Evolutionary conservation across 2,113 vertebrate genomes (phyloP).

Genomic region (Petrocephalus microphthalmus): DNA sequence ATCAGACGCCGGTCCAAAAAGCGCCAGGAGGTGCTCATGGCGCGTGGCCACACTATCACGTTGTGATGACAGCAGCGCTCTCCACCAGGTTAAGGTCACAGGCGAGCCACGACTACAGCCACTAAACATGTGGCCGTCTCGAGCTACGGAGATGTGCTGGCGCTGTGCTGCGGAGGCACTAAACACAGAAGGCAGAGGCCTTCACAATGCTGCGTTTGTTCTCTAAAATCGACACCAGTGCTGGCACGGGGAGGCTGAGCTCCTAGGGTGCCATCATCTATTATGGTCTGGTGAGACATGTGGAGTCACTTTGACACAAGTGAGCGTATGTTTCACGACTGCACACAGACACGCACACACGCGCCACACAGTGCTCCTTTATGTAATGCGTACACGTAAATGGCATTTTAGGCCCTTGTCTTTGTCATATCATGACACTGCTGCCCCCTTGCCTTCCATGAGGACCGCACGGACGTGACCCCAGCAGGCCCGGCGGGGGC

Average conservation of each 20-base stretch:
- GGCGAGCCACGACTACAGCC: not conserved
- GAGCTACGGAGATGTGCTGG: constrained; percentile 20
- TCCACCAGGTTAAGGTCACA: not conserved
- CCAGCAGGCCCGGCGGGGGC: constrained; percentile 52
- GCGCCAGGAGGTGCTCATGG: not conserved
- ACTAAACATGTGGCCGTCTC: constrained; percentile 11
- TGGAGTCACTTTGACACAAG: constrained; percentile 49
- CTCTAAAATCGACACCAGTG: constrained; percentile 20
- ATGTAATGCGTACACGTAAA: not conserved
- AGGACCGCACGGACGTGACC: constrained; percentile 61
- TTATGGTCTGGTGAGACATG: constrained; percentile 59
- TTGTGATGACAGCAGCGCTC: not conserved
- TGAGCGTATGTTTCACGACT: constrained; percentile 21
- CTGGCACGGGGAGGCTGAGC: constrained; percentile 29
- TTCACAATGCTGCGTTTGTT: constrained; percentile 18
- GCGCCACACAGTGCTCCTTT: not conserved
- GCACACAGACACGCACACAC: not conserved
- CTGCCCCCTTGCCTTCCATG: constrained; percentile 62
- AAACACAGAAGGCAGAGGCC: constrained; percentile 25
- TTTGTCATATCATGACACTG: not conserved
- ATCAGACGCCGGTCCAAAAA: not conserved
- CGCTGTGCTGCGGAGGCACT: constrained; percentile 26
- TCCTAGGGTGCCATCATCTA: constrained; percentile 24
- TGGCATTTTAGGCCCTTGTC: not conserved
- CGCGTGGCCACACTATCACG: not conserved